A percentile compares a stretch with the other conserved stretches of the same genome.
These are phyloP conservation scores for Drosophila melanosoma DNA, from an alignment of 2,888 invertebrate genomes.

Conservation along the genomic window DNA sequence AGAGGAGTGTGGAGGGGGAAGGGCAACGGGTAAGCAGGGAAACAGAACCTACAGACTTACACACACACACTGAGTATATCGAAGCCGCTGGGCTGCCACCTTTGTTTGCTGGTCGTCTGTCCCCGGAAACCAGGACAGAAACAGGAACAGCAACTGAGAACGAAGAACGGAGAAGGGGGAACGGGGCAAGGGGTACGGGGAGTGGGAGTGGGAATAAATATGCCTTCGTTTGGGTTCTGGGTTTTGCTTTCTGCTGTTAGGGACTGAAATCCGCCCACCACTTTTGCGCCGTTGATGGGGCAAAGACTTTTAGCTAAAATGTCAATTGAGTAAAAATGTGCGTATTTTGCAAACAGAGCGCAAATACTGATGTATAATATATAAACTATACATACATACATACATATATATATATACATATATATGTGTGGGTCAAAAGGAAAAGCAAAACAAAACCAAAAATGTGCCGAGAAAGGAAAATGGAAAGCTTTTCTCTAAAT, in stretches of 20 bases:
- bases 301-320: slow-evolving; percentile 61
- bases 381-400: slow-evolving; percentile 5
- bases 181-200: no score
- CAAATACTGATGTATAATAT: slow-evolving; percentile 50
- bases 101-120: slow-evolving; percentile 54
- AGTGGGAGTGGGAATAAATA: slow-evolving; percentile 3
- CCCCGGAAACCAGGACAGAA: slow-evolving; percentile 29
- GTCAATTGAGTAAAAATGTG: slow-evolving; percentile 69
- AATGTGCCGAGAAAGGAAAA: slow-evolving; percentile 27
- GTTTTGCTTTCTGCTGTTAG: slow-evolving; percentile 6
- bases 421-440: slow-evolving; percentile 14
- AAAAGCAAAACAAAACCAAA: slow-evolving; percentile 15
- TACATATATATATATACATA: slow-evolving; percentile 17
- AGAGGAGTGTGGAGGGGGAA: no score
- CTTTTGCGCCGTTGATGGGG: slow-evolving; percentile 40
- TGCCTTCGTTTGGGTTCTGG: neutral
- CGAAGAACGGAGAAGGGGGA: neutral
- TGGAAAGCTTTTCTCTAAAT: slow-evolving; percentile 59
- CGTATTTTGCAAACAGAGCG: slow-evolving; percentile 63
- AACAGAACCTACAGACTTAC: slow-evolving; percentile 18
- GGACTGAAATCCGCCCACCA: slow-evolving; percentile 44
- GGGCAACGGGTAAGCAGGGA: neutral
- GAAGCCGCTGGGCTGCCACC: slow-evolving; percentile 32
- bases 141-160: slow-evolving; percentile 15
- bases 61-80: slow-evolving; percentile 23